Evolutionary conservation across 2,888 invertebrate genomes (phyloP).

Genomic region (Clepsis dumicolana): DNA sequence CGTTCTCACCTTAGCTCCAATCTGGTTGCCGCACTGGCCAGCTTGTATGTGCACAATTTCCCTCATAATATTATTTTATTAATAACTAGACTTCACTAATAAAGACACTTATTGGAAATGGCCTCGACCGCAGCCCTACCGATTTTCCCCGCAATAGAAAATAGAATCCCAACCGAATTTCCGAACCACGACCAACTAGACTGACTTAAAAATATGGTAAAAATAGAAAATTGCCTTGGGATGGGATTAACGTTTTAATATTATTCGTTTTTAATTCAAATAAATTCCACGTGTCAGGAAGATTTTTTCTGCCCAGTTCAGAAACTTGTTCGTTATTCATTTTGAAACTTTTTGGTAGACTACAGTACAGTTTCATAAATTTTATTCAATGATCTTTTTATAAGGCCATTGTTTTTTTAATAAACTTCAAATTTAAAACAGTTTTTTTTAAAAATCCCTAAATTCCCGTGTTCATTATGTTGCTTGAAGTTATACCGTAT

Average conservation of each 20-base stretch:
- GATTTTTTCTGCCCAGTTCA: slow-evolving; percentile 10
- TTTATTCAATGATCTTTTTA: too few species aligned
- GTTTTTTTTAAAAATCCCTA: too few species aligned
- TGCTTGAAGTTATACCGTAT: not conserved
- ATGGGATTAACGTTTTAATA: not conserved
- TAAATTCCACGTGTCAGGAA: slow-evolving; percentile 2
- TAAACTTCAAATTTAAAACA: too few species aligned
- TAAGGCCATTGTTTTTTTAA: too few species aligned
- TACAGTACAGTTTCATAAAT: too few species aligned
- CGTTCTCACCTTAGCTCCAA: slow-evolving; percentile 76
- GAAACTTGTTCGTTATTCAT: too few species aligned
- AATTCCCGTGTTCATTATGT: not conserved
- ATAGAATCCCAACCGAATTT: not conserved
- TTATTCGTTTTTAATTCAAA: slow-evolving; percentile 2
- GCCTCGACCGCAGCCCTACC: slow-evolving; percentile 47
- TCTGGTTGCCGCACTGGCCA: slow-evolving; percentile 90
- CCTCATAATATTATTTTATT: slow-evolving; percentile 85
- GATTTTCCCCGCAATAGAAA: slow-evolving; percentile 43
- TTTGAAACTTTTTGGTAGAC: too few species aligned
- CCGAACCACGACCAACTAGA: slow-evolving; percentile 45
- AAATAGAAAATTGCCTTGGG: not conserved
- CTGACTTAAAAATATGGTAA: slow-evolving; percentile 65
- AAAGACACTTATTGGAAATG: slow-evolving; percentile 49
- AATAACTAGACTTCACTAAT: slow-evolving; percentile 29
- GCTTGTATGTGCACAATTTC: slow-evolving; percentile 94